Conservation (phyloP, 2,113 vertebrate species). For the Asarcornis scutulata region DNA sequence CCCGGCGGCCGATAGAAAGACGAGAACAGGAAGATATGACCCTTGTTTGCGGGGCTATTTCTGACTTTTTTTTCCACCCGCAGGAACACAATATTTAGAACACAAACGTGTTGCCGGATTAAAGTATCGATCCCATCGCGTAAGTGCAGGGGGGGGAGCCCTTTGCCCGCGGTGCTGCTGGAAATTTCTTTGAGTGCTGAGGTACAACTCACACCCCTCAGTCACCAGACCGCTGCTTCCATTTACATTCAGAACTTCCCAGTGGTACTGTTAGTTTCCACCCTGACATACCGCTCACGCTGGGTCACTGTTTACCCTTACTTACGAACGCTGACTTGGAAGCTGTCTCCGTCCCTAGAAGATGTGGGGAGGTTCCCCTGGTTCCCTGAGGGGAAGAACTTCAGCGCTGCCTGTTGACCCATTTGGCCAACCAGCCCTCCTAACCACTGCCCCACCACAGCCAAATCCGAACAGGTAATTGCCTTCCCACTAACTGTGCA, state of each 20-base stretch:
- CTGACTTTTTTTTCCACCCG: background rate
- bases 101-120: background rate
- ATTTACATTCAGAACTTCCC: background rate
- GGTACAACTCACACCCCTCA: background rate
- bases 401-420: background rate
- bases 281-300: background rate
- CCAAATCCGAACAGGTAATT: background rate
- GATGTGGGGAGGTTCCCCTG: background rate
- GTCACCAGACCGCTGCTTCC: background rate
- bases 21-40: background rate
- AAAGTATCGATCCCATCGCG: background rate
- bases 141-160: fast-evolving
- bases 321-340: background rate
- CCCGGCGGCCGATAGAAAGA: background rate
- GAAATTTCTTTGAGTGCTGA: background rate
- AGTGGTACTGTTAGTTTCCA: background rate
- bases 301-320: background rate
- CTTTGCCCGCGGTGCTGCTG: background rate
- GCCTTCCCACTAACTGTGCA: background rate
- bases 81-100: background rate
- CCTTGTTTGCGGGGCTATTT: conserved; percentile 30
- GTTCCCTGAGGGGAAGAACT: background rate
- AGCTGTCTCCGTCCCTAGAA: background rate
- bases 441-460: background rate
- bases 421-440: background rate